These are phyloP conservation scores for Drosophila lacicola DNA, from an alignment of 2,888 invertebrate genomes.

Conservation along the genomic window DNA sequence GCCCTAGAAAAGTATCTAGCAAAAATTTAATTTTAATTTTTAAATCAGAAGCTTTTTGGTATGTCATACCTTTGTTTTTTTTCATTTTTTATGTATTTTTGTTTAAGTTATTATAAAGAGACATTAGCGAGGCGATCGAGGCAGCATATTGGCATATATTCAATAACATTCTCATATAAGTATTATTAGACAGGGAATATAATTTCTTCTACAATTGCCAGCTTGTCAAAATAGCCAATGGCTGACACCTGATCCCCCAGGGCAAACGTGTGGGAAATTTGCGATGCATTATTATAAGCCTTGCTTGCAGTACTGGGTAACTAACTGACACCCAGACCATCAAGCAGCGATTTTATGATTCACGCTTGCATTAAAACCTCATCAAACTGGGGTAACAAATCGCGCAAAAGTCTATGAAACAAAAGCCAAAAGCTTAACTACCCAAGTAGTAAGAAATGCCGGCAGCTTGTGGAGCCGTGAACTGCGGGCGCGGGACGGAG, in stretches of 20 bases:
- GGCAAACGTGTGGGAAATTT: slow-evolving; percentile 39
- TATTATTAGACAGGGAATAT: not conserved
- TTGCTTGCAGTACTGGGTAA: slow-evolving; percentile 22
- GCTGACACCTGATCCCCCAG: slow-evolving; percentile 47
- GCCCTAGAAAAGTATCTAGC: too few species aligned
- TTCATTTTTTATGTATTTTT: too few species aligned
- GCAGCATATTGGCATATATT: not conserved
- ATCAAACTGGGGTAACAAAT: slow-evolving; percentile 64
- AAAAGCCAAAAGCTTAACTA: slow-evolving; percentile 34
- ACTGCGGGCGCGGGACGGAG: not conserved
- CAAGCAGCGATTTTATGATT: slow-evolving; percentile 69
- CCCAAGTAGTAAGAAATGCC: slow-evolving; percentile 25
- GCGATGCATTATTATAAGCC: slow-evolving; percentile 47
- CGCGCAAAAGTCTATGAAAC: slow-evolving; percentile 44
- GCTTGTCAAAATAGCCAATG: slow-evolving; percentile 7
- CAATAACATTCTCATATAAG: slow-evolving; percentile 1
- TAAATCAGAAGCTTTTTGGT: too few species aligned
- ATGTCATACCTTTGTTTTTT: too few species aligned
- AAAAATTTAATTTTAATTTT: too few species aligned
- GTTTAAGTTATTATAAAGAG: not conserved
- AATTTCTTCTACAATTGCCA: slow-evolving; percentile 5
- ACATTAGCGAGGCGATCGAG: not conserved
- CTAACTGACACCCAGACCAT: slow-evolving; percentile 47
- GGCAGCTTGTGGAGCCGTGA: not conserved
- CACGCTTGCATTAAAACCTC: slow-evolving; percentile 74